These are phyloP conservation scores for Aphaenogaster ashmeadi DNA, from an alignment of 1,140 invertebrate genomes.

Conservation along the genomic window DNA sequence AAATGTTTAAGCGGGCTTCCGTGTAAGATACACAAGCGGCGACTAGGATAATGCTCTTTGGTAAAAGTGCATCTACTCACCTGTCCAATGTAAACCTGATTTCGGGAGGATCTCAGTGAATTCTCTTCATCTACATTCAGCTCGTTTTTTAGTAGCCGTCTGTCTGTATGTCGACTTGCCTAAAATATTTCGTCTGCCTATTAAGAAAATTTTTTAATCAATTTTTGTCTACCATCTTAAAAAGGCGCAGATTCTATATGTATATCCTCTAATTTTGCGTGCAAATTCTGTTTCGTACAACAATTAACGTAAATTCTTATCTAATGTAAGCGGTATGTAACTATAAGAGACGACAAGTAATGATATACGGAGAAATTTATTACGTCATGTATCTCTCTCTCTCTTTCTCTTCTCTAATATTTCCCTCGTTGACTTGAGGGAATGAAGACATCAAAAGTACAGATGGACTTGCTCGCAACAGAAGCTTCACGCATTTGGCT, in stretches of 20 bases:
- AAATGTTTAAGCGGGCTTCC: slow-evolving; percentile 86
- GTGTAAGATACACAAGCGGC: slow-evolving; percentile 82
- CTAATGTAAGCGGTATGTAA: slow-evolving; percentile 19
- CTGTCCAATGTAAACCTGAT: slow-evolving; percentile 20
- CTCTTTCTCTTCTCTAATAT: slow-evolving; percentile 8
- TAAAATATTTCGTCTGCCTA: not conserved
- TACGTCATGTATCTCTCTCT: not conserved
- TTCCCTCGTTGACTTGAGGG: not conserved
- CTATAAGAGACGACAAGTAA: slow-evolving; percentile 12
- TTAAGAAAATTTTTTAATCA: not conserved
- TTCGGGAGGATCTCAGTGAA: not conserved
- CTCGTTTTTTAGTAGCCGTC: not conserved
- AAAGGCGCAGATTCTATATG: not conserved
- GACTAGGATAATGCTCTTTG: slow-evolving; percentile 82
- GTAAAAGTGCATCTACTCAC: slow-evolving; percentile 71
- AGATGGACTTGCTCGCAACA: slow-evolving; percentile 32
- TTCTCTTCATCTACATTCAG: not conserved
- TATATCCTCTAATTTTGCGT: slow-evolving; percentile 1
- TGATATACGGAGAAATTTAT: slow-evolving; percentile 35
- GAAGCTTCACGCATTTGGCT: slow-evolving; percentile 57
- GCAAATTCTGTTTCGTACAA: not conserved
- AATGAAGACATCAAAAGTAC: slow-evolving; percentile 43
- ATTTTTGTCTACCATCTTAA: not conserved
- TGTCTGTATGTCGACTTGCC: not conserved
- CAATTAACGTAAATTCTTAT: slow-evolving; percentile 31